Evolutionary conservation across 2,113 vertebrate genomes (phyloP).

Genomic region (Gasterosteus aculeatus): DNA sequence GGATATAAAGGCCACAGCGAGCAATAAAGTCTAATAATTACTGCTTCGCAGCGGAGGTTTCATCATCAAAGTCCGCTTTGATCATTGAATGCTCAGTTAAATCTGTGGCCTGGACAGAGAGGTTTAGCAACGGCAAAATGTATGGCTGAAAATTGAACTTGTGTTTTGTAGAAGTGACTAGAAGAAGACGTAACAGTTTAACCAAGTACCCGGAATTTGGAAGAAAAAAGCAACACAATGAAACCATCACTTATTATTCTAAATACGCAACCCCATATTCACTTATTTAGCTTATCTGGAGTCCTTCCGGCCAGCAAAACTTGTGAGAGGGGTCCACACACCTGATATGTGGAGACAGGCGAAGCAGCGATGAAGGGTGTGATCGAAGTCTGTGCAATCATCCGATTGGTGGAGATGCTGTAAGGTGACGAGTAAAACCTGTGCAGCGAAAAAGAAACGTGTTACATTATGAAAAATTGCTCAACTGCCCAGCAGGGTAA

Average conservation of each 20-base stretch:
- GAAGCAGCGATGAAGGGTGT: slow-evolving; percentile 99
- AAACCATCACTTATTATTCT: not conserved
- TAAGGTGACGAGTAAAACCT: slow-evolving; percentile 99
- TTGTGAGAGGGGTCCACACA: slow-evolving; percentile 69
- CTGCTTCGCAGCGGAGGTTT: slow-evolving; percentile 73
- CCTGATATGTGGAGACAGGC: slow-evolving; percentile 99
- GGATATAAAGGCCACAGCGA: slow-evolving; percentile 75
- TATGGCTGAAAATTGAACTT: not conserved
- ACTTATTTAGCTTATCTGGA: not conserved
- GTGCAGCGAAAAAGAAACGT: slow-evolving; percentile 41
- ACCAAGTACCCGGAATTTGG: not conserved
- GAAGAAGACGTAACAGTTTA: not conserved
- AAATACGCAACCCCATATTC: not conserved
- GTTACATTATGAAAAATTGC: slow-evolving; percentile 6
- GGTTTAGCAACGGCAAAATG: not conserved
- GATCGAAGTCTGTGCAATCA: slow-evolving; percentile 99
- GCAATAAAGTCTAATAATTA: slow-evolving; percentile 79
- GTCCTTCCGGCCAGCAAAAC: not conserved
- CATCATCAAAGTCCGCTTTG: slow-evolving; percentile 77
- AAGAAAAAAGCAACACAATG: not conserved
- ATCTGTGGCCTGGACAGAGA: not conserved
- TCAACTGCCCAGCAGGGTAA: not conserved
- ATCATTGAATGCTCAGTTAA: slow-evolving; percentile 8
- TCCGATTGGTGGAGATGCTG: slow-evolving; percentile 99
- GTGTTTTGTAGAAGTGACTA: not conserved